These are phyloP conservation scores for Cyprinella venusta DNA, from an alignment of 2,797 vertebrate species.

Conservation along the genomic window DNA sequence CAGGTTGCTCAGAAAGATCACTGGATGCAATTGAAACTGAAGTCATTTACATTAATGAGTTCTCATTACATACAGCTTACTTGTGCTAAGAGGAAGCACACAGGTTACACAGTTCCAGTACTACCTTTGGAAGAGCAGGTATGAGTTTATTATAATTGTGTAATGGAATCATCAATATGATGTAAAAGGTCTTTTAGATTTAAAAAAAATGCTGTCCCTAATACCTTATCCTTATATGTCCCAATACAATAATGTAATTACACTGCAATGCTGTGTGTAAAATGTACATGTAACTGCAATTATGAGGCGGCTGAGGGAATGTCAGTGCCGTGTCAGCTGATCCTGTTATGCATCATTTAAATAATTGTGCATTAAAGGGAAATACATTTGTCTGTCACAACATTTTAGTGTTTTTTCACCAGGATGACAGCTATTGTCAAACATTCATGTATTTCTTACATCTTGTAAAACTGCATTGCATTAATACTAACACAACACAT, in stretches of 20 bases:
- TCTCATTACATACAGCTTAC: slow-evolving; percentile 25
- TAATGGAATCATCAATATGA: slow-evolving; percentile 26
- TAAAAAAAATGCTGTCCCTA: background rate
- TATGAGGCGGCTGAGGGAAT: background rate
- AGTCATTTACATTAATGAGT: slow-evolving; percentile 34
- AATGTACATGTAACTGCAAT: background rate
- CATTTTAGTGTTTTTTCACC: background rate
- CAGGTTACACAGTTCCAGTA: slow-evolving; percentile 11
- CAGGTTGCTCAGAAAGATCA: slow-evolving; percentile 33
- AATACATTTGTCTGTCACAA: background rate
- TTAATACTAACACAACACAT: background rate
- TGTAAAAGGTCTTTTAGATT: slow-evolving; percentile 23
- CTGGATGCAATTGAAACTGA: slow-evolving; percentile 17
- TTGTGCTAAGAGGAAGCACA: slow-evolving; percentile 27
- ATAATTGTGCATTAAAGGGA: background rate
- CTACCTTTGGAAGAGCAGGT: slow-evolving; percentile 2
- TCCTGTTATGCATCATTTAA: background rate
- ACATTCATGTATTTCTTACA: background rate
- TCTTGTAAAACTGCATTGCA: background rate
- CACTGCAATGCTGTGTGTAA: background rate
- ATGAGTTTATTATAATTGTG: slow-evolving; percentile 23
- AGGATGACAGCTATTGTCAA: background rate
- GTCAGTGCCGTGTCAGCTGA: background rate
- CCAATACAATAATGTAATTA: background rate
- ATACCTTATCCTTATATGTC: background rate